Evolutionary conservation across 2,797 vertebrate species (phyloP).

Genomic region (Graptemys geographica): DNA sequence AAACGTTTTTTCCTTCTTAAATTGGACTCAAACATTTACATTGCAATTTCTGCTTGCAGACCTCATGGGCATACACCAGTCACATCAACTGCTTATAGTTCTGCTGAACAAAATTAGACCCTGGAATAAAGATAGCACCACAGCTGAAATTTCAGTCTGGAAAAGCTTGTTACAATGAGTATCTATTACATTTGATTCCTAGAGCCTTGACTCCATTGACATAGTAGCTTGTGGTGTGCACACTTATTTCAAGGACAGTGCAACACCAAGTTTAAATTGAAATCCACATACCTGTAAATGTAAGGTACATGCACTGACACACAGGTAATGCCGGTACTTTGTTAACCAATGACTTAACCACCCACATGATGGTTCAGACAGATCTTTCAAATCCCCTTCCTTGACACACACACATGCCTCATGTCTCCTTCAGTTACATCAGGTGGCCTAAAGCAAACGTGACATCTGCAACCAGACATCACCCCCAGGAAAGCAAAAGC

Average conservation of each 20-base stretch:
- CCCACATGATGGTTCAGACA: neutral
- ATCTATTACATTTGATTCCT: neutral
- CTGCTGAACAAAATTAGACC: neutral
- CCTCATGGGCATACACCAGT: neutral
- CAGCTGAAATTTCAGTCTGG: neutral
- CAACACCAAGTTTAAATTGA: neutral
- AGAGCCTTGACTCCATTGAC: neutral
- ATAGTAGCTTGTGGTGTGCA: neutral
- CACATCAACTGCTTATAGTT: rapidly evolving
- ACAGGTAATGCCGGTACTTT: neutral
- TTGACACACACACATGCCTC: neutral
- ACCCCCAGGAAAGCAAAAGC: neutral
- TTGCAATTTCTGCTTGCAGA: neutral
- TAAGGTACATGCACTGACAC: neutral
- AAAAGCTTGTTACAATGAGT: neutral
- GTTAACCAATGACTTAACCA: neutral
- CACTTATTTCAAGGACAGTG: neutral
- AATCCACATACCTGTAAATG: neutral
- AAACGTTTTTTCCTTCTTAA: neutral
- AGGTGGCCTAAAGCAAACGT: neutral
- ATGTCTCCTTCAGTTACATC: neutral
- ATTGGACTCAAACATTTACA: neutral
- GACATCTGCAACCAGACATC: neutral
- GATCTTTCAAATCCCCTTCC: neutral
- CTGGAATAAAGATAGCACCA: neutral